Evolutionary conservation across 2,113 vertebrate genomes (phyloP).

Genomic region (Carlito syrichta): DNA sequence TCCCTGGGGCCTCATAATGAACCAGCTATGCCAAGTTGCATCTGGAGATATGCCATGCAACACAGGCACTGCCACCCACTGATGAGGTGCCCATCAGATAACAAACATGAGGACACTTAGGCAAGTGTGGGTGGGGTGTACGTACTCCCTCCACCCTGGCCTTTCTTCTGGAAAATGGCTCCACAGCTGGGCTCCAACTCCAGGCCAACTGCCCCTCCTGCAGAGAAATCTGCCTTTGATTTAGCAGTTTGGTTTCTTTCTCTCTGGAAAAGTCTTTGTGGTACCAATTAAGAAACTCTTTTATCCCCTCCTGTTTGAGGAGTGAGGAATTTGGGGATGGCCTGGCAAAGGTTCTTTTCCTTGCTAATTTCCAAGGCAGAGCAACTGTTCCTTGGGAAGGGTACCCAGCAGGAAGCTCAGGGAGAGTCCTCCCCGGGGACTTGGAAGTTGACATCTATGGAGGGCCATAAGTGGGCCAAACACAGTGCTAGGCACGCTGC

Average conservation of each 20-base stretch:
- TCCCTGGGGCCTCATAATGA: not conserved
- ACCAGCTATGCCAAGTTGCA: not conserved
- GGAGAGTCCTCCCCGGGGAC: not conserved
- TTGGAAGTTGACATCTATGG: not conserved
- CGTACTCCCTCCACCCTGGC: not conserved
- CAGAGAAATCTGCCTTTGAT: conserved; percentile 64
- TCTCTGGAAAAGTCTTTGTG: conserved; percentile 64
- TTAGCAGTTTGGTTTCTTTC: conserved; percentile 61
- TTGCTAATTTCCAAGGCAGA: not conserved
- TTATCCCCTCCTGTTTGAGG: conserved; percentile 44
- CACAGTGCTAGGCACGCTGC: fast-evolving
- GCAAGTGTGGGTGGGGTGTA: not conserved
- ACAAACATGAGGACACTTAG: not conserved
- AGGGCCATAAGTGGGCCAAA: too few relatives aligned
- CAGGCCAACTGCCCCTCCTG: conserved; percentile 36
- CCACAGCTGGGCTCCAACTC: conserved; percentile 12
- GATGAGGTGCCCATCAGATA: not conserved
- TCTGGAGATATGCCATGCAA: not conserved
- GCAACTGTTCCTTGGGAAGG: not conserved
- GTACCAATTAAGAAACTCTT: conserved; percentile 56
- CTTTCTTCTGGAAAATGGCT: conserved; percentile 19
- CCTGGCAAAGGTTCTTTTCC: conserved; percentile 55
- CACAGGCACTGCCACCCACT: not conserved
- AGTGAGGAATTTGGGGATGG: conserved; percentile 50
- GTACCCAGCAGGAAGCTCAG: not conserved